These are phyloP conservation scores for Sternotherus odoratus DNA, from an alignment of 2,797 vertebrate genomes.

Conservation along the genomic window DNA sequence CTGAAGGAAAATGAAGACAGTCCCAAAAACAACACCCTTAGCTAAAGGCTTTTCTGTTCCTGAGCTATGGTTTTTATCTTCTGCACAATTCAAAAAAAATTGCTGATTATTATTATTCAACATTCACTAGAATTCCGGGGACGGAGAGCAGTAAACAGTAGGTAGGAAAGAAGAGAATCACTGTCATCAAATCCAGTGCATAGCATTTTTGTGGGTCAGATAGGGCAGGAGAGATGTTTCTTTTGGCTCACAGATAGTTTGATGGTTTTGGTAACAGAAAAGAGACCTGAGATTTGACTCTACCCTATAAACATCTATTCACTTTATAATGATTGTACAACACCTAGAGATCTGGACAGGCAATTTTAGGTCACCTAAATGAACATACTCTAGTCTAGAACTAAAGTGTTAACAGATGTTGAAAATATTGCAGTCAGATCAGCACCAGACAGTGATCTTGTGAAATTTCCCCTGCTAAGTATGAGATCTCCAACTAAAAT, in stretches of 20 bases:
- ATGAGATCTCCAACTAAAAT: not conserved
- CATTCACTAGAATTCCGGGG: not conserved
- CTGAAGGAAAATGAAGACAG: slow-evolving; percentile 51
- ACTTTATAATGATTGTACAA: not conserved
- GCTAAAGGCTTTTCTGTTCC: slow-evolving; percentile 44
- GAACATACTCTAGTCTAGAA: fast-evolving
- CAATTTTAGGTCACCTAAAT: not conserved
- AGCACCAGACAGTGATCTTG: not conserved
- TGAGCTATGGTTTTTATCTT: slow-evolving; percentile 58
- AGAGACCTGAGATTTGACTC: not conserved
- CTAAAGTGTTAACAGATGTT: not conserved
- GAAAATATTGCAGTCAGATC: not conserved
- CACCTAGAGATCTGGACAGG: not conserved
- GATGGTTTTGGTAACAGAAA: not conserved
- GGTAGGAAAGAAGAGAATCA: not conserved
- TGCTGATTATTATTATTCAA: slow-evolving; percentile 49
- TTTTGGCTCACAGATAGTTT: not conserved
- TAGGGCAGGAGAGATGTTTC: not conserved
- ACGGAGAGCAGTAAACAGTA: not conserved
- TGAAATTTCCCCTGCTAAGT: not conserved
- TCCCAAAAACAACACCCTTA: slow-evolving; percentile 41
- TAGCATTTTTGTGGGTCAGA: not conserved
- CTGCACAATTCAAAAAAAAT: slow-evolving; percentile 33
- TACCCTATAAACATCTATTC: not conserved
- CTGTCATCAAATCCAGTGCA: not conserved